phyloP scores from a whole-genome alignment of 2,888 invertebrate genomes.

The Oscheius onirici region DNA sequence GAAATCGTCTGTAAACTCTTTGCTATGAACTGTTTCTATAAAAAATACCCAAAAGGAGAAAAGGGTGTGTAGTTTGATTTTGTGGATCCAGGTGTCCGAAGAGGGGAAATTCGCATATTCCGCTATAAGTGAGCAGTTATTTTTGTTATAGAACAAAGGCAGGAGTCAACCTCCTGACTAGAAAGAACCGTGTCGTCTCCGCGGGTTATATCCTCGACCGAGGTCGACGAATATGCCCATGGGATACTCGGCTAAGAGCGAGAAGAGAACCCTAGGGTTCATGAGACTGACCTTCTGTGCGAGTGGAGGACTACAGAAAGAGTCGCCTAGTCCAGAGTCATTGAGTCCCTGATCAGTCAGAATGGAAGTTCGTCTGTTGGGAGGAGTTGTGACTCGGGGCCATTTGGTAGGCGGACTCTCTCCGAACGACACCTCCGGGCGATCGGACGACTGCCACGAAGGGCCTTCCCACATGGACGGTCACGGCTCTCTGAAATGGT shows the following conservation, averaged over 20 bases:
- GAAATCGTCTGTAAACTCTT: conserved; percentile 27
- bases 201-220: too few species aligned
- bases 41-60: conserved; percentile 22
- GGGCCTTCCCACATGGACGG: conserved; percentile 32
- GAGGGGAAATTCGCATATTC: conserved; percentile 12
- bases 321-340: conserved; percentile 34
- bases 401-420: conserved; percentile 35
- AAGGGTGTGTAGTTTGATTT: background rate
- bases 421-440: conserved; percentile 1
- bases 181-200: too few species aligned
- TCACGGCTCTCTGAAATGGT: background rate
- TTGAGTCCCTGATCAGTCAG: conserved; percentile 13
- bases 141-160: background rate
- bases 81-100: conserved; percentile 20
- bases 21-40: too few species aligned
- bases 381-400: conserved; percentile 34
- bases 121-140: background rate
- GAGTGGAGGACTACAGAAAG: conserved; percentile 32
- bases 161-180: too few species aligned
- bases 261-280: background rate
- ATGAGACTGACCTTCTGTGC: conserved; percentile 9
- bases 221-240: conserved; percentile 4
- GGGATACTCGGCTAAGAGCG: background rate
- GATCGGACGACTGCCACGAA: conserved; percentile 28
- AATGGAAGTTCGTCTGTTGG: conserved; percentile 28